These are phyloP conservation scores for Luidia sarsii DNA, from an alignment of 53 echinoderm and acorn worm genomes.

Conservation along the genomic window DNA sequence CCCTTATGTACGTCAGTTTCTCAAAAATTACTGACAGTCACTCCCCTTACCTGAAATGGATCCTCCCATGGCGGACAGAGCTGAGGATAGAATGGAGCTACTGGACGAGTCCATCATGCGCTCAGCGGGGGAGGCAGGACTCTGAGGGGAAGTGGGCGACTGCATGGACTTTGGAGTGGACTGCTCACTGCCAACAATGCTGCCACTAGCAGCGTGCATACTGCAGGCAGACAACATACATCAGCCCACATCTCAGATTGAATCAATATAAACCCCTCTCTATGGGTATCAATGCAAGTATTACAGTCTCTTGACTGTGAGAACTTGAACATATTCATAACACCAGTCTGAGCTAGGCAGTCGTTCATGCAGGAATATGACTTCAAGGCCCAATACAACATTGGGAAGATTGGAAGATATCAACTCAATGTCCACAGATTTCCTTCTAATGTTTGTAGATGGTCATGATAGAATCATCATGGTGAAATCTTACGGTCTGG, in stretches of 20 bases:
- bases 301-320: no score
- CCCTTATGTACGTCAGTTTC: no score
- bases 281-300: no score
- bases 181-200: conserved; percentile 83
- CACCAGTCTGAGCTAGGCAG: no score
- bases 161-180: conserved; percentile 78
- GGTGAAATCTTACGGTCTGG: no score
- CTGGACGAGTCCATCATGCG: conserved; percentile 69
- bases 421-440: no score
- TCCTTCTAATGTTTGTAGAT: no score
- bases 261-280: neutral
- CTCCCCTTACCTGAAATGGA: conserved; percentile 56
- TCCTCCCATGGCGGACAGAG: conserved; percentile 46
- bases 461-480: no score
- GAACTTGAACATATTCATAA: no score
- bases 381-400: no score
- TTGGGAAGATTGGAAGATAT: no score
- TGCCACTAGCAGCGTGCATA: conserved; percentile 90
- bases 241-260: neutral
- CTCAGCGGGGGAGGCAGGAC: conserved; percentile 72
- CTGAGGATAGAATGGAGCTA: conserved; percentile 75
- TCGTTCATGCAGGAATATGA: no score
- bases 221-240: conserved; percentile 33
- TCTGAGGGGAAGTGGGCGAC: conserved; percentile 83
- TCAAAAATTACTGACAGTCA: neutral